These are phyloP conservation scores for Erpornis zantholeuca DNA, from an alignment of 2,113 vertebrate species.

Conservation along the genomic window DNA sequence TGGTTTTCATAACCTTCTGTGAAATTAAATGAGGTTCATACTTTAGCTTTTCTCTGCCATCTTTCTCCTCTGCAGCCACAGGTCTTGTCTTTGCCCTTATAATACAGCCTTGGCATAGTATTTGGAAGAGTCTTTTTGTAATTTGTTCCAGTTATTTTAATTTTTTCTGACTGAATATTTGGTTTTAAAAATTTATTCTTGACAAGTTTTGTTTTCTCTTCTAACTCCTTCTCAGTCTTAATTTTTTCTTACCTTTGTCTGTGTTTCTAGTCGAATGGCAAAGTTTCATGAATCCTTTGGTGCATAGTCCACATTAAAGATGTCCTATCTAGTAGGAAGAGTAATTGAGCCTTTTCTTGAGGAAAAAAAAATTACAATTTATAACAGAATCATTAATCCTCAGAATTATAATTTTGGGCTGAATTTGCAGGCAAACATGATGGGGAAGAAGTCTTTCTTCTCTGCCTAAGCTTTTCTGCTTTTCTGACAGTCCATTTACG, in stretches of 20 bases:
- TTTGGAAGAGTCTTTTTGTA: not conserved
- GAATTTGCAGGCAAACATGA: not conserved
- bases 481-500: not conserved
- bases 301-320: not conserved
- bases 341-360: not conserved
- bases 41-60: not conserved
- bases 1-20: not conserved
- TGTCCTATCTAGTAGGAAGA: not conserved
- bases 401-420: not conserved
- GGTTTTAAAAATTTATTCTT: not conserved
- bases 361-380: not conserved
- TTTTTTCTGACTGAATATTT: not conserved
- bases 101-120: not conserved
- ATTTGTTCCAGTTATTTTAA: not conserved
- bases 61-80: not conserved
- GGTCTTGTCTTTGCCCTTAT: not conserved
- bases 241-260: not conserved
- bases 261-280: not conserved
- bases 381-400: not conserved
- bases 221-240: not conserved
- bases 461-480: not conserved
- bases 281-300: not conserved
- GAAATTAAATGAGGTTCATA: not conserved
- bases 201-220: not conserved
- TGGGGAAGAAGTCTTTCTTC: not conserved